Evolutionary conservation across 2,797 vertebrate genomes (phyloP).

Genomic region (Phaenicophaeus curvirostris): DNA sequence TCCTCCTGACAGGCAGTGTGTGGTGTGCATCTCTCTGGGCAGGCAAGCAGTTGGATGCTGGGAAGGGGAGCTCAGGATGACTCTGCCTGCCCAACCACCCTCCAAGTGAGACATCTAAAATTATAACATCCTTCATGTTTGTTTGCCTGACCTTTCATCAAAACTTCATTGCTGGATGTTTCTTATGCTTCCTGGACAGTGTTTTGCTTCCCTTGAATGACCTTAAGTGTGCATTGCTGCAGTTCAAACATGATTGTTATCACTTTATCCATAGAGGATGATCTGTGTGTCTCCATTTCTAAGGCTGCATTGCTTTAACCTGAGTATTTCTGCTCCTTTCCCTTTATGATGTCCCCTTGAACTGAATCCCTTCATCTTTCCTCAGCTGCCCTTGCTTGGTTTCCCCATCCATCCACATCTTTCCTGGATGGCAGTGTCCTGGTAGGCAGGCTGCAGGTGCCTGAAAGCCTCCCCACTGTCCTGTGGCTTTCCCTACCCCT

Average conservation of each 20-base stretch:
- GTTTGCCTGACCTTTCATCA: neutral
- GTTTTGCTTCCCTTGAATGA: neutral
- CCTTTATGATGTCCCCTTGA: neutral
- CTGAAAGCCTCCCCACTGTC: neutral
- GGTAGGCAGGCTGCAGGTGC: neutral
- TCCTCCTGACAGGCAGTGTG: rapidly evolving
- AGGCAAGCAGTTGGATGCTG: neutral
- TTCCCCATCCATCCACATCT: neutral
- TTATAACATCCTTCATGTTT: rapidly evolving
- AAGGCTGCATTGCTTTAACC: neutral
- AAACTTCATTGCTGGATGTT: neutral
- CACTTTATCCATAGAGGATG: neutral
- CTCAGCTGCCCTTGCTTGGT: neutral
- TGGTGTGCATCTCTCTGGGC: neutral
- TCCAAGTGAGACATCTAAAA: neutral
- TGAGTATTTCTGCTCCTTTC: neutral
- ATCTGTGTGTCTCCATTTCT: neutral
- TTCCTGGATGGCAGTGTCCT: neutral
- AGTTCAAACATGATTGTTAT: neutral
- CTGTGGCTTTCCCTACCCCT: rapidly evolving
- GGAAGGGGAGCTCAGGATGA: neutral
- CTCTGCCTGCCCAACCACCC: neutral
- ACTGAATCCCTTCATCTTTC: neutral
- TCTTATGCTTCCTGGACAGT: neutral
- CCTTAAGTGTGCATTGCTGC: neutral